Evolutionary conservation across 2,797 vertebrate genomes (phyloP), one percentile per base, ranked within the genome.

Genomic region (Apogon talboti): DNA sequence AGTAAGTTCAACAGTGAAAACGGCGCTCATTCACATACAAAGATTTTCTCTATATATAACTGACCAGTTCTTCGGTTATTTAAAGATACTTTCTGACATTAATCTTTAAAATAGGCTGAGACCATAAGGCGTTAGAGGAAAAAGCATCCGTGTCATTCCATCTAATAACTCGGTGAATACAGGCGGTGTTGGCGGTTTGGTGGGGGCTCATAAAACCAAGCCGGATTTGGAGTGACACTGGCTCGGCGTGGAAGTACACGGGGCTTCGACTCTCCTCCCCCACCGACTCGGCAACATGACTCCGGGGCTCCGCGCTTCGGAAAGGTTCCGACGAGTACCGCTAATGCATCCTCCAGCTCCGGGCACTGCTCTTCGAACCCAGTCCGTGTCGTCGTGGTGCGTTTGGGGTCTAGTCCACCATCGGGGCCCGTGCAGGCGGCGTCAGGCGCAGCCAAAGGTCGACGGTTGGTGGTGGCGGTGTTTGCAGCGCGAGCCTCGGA

Each of bases 261-360:
- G 63, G 70, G 76, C 83, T 82, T 53, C 65, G 82, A 71, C 82
- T 89, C 82, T 88, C 76, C 86, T 87, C 89, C 87, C 91, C 90
- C 92, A 91, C 78, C 69, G 76, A 82, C 81, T 76, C 83, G 57
- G 18, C 78, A 90, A 81, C 93, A 92, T 92, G 93, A 93, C 93
- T 90, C 84, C 84, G 55, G 78, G 66, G 82, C 89, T 78, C 51
- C 33, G 51, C 48, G 56, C 30, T 68, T 46, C 66, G 33, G 55
- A 63, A 71, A 82, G 65, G 76, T 62, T 52, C 58, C 66, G 19
- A 10, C 57, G 52, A 57, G 33, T 13, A 18, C 30, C 2, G 7
- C 0, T 1, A 24, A 19, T 42, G 14, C 9, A 28, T 4, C 6
- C 13, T 24, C n/a, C 14, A 2, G 33, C 10, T 4, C 24, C 24